Conservation (phyloP, 2,888 invertebrate genomes). For the Agrotis ipsilon region DNA sequence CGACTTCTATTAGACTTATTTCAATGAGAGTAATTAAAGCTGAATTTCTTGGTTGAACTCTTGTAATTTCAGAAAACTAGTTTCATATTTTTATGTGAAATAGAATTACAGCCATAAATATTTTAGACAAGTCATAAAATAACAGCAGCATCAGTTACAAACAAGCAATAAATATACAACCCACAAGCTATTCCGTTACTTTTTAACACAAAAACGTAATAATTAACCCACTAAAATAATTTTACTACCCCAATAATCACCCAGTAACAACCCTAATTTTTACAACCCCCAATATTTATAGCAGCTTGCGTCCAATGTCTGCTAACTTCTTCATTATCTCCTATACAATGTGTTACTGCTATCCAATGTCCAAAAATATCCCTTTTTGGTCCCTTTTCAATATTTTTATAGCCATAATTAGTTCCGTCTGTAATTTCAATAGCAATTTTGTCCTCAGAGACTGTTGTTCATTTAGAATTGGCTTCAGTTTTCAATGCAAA, state of each 20-base stretch:
- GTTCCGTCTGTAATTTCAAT: conserved; percentile 76
- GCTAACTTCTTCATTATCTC: conserved; percentile 72
- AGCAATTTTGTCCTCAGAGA: conserved; percentile 41
- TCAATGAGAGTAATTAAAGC: no score
- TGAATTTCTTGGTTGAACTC: no score
- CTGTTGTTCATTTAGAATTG: conserved; percentile 59
- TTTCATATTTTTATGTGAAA: neutral
- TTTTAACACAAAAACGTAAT: conserved; percentile 15
- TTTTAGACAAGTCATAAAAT: neutral
- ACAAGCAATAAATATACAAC: neutral
- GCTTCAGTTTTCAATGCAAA: conserved; percentile 51
- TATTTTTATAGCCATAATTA: conserved; percentile 77
- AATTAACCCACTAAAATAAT: conserved; percentile 28
- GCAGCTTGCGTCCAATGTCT: conserved; percentile 77
- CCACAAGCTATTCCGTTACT: neutral
- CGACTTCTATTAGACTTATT: no score
- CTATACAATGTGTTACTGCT: conserved; percentile 75
- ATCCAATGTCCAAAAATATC: conserved; percentile 56
- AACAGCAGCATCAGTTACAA: neutral
- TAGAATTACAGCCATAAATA: neutral
- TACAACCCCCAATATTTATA: conserved; percentile 78
- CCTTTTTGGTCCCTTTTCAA: conserved; percentile 64
- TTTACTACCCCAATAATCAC: conserved; percentile 6
- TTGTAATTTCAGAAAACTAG: no score
- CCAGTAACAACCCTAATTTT: conserved; percentile 72